Percentiles rank a stretch among this genome's conserved stretches.
phyloP scores from a whole-genome alignment of 2,888 invertebrate genomes.

The Stegophylla sp. region DNA sequence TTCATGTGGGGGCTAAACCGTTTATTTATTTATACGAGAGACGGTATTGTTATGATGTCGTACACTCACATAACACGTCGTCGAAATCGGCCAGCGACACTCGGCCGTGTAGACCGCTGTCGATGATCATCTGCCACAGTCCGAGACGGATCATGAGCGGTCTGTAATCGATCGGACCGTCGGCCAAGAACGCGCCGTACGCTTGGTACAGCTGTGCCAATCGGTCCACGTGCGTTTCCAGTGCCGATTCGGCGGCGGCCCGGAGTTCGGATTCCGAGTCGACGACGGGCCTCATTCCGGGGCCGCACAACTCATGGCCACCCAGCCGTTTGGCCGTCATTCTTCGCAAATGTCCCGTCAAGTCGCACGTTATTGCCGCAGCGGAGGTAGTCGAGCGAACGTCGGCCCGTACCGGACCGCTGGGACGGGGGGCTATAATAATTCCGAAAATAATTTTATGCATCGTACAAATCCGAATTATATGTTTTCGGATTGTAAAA shows the following conservation, averaged over 20 bases:
- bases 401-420: neutral
- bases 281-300: too few species aligned
- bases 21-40: too few species aligned
- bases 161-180: neutral
- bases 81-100: slow-evolving; percentile 39
- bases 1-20: too few species aligned
- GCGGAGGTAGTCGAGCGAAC: neutral
- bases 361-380: neutral
- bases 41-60: neutral
- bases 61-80: slow-evolving; percentile 41
- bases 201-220: neutral
- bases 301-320: neutral
- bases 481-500: too few species aligned
- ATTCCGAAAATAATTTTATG: too few species aligned
- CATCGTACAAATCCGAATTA: too few species aligned
- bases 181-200: slow-evolving; percentile 32
- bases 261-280: slow-evolving; percentile 12
- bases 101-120: neutral
- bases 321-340: neutral
- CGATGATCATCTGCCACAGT: slow-evolving; percentile 37
- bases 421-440: neutral
- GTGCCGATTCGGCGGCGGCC: neutral
- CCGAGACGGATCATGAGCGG: slow-evolving; percentile 40
- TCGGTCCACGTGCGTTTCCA: neutral
- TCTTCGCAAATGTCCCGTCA: slow-evolving; percentile 10